A percentile compares a stretch with the other conserved stretches of the same genome.
Evolutionary conservation across 2,888 invertebrate species (phyloP).

Genomic region (Apodemia duryi): DNA sequence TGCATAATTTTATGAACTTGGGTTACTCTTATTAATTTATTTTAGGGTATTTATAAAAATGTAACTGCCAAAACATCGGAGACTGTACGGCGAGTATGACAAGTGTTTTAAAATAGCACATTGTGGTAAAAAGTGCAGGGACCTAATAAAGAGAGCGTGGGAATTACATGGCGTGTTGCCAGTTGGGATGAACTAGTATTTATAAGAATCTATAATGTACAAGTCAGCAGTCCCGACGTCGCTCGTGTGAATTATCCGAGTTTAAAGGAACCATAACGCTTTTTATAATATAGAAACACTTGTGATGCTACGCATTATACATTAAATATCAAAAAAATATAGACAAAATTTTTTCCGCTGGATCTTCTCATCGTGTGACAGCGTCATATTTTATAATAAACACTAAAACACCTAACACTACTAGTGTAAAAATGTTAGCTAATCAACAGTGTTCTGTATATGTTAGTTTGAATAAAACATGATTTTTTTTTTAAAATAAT

Average conservation of each 20-base stretch:
- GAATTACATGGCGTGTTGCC: slow-evolving; percentile 28
- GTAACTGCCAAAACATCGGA: slow-evolving; percentile 4
- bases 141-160: slow-evolving; percentile 28
- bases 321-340: too few relatives aligned
- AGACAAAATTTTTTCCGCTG: too few relatives aligned
- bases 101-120: slow-evolving; percentile 26
- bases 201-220: background rate
- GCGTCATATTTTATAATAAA: too few relatives aligned
- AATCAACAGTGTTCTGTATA: too few relatives aligned
- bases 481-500: too few relatives aligned
- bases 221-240: background rate
- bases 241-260: background rate
- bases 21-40: background rate
- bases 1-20: background rate
- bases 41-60: background rate
- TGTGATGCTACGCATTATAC: too few relatives aligned
- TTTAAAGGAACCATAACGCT: too few relatives aligned
- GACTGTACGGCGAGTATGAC: slow-evolving; percentile 6
- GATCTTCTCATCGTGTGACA: too few relatives aligned
- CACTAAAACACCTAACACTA: too few relatives aligned
- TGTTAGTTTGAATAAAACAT: too few relatives aligned
- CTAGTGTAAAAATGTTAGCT: too few relatives aligned
- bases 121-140: slow-evolving; percentile 27
- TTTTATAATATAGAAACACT: too few relatives aligned
- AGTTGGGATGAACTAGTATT: slow-evolving; percentile 13